Evolutionary conservation across 2,888 invertebrate species (phyloP), one percentile per base, ranked within the genome.

Genomic region (Podabrus alpinus): DNA sequence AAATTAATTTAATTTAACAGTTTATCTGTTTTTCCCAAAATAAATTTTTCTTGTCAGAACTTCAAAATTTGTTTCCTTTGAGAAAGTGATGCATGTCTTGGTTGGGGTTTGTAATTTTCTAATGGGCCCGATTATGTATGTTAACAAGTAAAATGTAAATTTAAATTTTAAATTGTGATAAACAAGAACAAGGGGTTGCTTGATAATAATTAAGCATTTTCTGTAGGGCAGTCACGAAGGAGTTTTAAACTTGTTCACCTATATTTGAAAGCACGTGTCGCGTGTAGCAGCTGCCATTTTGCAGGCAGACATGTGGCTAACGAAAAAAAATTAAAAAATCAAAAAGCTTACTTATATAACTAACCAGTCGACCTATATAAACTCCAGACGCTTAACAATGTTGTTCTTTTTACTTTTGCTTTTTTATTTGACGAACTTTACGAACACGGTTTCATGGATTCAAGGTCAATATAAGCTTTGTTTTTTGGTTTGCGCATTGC

Each of bases 321-420:
- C 76, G 71, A 74, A 75, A 64, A 66, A 77, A 79, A 79, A 72
- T 25, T 68, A 76, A 67, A 76, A 77, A 75, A 71, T 59, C 60
- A 71, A 73, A 78, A 78, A 62, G 70, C 73, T 71, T 67, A 75
- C 81, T 82, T 82, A 82, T 82, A 83, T 81, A 80, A 81, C 81
- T 79, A 80, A 81, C 81, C 79, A 80, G 81, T 82, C 80, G 82
- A 83, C 82, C 82, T 87, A 87, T 86, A 87, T 87, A 86, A 83
- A 85, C 85, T 85, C 85, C 86, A 87, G 86, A 86, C 86, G 84
- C 81, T 80, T 80, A 85, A 83, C 84, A 86, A 87, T 87, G 86
- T 85, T 78, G 82, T 79, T 68, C 59, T 73, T 68, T 69, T 76
- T 69, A 73, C 77, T 73, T 72, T 72, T 19, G 69, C 76, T 66